Evolutionary conservation across 2,797 vertebrate genomes (phyloP), one percentile per base, ranked within the genome.

Genomic region (Channa striata): DNA sequence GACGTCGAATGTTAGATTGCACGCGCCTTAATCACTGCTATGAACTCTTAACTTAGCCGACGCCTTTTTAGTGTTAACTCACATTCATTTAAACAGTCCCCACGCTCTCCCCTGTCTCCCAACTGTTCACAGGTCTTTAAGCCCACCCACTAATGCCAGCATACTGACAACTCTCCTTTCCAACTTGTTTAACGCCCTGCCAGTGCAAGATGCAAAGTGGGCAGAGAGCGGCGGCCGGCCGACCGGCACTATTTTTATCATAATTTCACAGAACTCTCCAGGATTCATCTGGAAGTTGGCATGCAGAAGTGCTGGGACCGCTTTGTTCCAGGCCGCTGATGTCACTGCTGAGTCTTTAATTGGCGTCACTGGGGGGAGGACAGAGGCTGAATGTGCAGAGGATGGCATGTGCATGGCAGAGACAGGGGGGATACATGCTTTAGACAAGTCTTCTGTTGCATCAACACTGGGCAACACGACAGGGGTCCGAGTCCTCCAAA

Each of bases 171-270:
- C 68, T 65, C 73, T 63, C 66, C 74, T 44, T 59, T 85, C 88
- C 89, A 89, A 70, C 86, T 80, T 72, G 74, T 74, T 59, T 56
- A 57, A 63, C 34, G 40, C 44, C 57, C 84, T 72, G 74, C 77
- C 86, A 77, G 81, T 52, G 69, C 72, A 80, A 77, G 74, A 87
- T 34, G 76, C 80, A 59, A 68, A 81, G 84, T 63, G 80, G 79
- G 74, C 43, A 59, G 83, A 74, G 85, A 74, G 62, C 62, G 81
- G 72, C 74, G 81, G 84, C 78, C 43, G 48, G 52, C 77, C 47
- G 68, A 40, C 76, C 67, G 73, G 74, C 90, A 94, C 96, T 96
- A 97, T 97, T 97, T 96, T 96, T 96, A 96, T 95, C 96, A 82
- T 91, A 92, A 95, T 94, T 97, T 96, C 96, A 96, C 78, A 86